phyloP scores from a whole-genome alignment of 2,888 invertebrate genomes.

The Dichetophora obliterata region DNA sequence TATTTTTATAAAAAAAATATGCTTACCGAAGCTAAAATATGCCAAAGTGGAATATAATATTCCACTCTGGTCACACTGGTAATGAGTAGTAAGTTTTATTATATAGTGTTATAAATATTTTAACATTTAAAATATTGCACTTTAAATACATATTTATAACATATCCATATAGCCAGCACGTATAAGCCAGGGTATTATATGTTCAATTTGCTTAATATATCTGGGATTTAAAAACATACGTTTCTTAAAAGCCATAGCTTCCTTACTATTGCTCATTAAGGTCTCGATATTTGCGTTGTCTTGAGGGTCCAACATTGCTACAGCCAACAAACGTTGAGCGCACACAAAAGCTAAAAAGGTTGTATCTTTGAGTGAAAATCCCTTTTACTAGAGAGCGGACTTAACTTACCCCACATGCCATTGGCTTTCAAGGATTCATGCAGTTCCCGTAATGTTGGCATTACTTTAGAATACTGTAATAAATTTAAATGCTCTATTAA shows the following conservation, averaged over 20 bases:
- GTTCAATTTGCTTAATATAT: slow-evolving; percentile 53
- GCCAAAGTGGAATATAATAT: no score
- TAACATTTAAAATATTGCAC: not conserved
- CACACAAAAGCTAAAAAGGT: slow-evolving; percentile 54
- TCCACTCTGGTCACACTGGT: no score
- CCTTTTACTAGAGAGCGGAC: slow-evolving; percentile 49
- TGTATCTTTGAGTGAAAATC: not conserved
- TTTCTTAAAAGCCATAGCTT: slow-evolving; percentile 52
- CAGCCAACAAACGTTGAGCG: slow-evolving; percentile 55
- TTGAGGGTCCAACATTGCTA: slow-evolving; percentile 56
- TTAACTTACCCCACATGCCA: slow-evolving; percentile 59
- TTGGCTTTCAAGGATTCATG: slow-evolving; percentile 56
- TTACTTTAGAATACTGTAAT: slow-evolving; percentile 53
- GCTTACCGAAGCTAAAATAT: no score
- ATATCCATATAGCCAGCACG: slow-evolving; percentile 54
- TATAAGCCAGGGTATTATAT: slow-evolving; percentile 61
- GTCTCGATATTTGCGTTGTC: slow-evolving; percentile 57
- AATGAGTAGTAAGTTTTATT: no score
- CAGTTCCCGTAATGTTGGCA: slow-evolving; percentile 58
- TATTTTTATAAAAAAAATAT: no score
- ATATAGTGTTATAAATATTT: not conserved
- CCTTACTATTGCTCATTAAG: slow-evolving; percentile 52
- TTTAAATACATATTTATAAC: no score
- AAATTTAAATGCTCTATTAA: slow-evolving; percentile 56
- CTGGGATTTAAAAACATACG: slow-evolving; percentile 50